phyloP scores from a whole-genome alignment of 2,113 vertebrate genomes.

The Anthoscopus minutus region DNA sequence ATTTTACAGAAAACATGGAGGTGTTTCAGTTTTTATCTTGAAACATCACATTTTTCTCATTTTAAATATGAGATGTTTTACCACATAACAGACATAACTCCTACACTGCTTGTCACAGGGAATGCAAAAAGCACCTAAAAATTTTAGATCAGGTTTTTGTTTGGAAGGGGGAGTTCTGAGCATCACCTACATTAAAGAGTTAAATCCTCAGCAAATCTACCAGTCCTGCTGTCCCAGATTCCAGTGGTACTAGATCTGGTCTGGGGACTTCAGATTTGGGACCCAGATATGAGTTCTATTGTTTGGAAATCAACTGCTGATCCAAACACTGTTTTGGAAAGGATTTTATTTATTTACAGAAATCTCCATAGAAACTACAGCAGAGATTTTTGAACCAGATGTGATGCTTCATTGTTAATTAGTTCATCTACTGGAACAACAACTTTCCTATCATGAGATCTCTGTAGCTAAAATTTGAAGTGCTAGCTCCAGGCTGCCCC shows the following conservation, averaged over 20 bases:
- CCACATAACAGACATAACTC: accelerated
- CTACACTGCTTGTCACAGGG: not conserved
- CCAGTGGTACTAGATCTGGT: not conserved
- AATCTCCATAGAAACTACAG: conserved; percentile 27
- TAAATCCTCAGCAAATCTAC: not conserved
- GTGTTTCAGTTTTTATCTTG: not conserved
- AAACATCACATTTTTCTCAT: not conserved
- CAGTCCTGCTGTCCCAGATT: not conserved
- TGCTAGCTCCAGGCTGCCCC: not conserved
- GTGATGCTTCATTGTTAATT: conserved; percentile 17
- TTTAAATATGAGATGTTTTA: not conserved
- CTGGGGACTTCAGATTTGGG: not conserved
- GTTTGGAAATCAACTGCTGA: not conserved
- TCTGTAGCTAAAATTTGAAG: not conserved
- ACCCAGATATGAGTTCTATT: not conserved
- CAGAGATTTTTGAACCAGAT: conserved; percentile 5
- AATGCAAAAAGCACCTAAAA: not conserved
- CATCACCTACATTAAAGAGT: not conserved
- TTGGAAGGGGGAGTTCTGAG: not conserved
- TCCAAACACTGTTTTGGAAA: conserved; percentile 23
- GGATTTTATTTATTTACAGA: conserved; percentile 24
- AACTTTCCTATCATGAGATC: not conserved
- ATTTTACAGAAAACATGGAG: not conserved
- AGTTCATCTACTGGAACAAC: not conserved
- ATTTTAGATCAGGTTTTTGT: not conserved